Evolutionary conservation across 1,140 invertebrate genomes (phyloP).

Genomic region (Bombus confusus): DNA sequence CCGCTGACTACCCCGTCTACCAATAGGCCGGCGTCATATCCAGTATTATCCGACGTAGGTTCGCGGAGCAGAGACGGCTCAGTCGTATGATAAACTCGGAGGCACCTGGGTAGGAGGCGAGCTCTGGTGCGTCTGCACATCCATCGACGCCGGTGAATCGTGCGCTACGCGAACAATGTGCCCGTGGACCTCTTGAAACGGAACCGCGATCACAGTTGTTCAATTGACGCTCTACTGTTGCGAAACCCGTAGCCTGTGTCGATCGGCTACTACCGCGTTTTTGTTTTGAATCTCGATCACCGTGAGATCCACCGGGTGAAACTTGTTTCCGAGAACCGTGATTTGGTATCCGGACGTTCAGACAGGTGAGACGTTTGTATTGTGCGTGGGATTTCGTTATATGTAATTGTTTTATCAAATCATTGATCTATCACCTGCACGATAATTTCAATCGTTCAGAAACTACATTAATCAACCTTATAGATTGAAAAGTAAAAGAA

Average conservation of each 20-base stretch:
- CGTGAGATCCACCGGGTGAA: too few relatives aligned
- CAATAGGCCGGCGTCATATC: constrained; percentile 60
- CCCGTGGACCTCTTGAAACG: constrained; percentile 33
- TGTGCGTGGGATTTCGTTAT: too few relatives aligned
- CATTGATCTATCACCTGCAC: too few relatives aligned
- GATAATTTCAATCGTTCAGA: too few relatives aligned
- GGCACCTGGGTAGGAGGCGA: constrained; percentile 46
- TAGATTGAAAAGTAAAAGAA: too few relatives aligned
- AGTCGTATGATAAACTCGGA: constrained; percentile 67
- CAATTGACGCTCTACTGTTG: constrained; percentile 29
- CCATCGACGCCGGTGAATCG: constrained; percentile 41
- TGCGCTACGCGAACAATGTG: constrained; percentile 26
- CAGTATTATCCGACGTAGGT: constrained; percentile 60
- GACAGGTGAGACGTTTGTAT: not conserved
- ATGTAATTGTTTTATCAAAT: too few relatives aligned
- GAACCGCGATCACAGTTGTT: constrained; percentile 14
- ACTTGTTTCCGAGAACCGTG: not conserved
- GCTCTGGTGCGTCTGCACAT: constrained; percentile 30
- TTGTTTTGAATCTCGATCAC: not conserved
- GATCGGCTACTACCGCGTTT: not conserved
- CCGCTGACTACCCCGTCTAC: constrained; percentile 47
- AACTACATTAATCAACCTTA: too few relatives aligned
- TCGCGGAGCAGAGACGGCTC: constrained; percentile 50
- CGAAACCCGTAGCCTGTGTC: constrained; percentile 13
- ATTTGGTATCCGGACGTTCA: not conserved